These are phyloP conservation scores for Luidia sarsii DNA, from an alignment of 53 echinoderm and acorn worm genomes.

Conservation along the genomic window DNA sequence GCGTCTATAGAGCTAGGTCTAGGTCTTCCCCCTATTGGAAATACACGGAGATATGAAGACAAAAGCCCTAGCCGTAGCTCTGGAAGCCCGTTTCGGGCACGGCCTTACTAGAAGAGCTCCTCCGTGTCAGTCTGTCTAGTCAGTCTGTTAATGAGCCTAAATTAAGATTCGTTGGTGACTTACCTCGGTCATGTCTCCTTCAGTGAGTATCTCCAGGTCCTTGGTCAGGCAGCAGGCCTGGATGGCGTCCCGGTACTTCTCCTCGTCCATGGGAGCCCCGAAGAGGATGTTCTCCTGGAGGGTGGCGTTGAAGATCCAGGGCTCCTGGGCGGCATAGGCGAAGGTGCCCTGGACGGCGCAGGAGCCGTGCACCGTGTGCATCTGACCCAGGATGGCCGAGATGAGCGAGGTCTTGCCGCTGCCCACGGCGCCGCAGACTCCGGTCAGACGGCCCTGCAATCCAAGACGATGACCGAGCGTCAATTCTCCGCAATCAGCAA, in stretches of 20 bases:
- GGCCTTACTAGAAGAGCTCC: too few species aligned
- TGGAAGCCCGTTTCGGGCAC: too few species aligned
- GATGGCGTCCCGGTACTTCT: constrained; percentile 69
- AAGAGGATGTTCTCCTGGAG: constrained; percentile 94
- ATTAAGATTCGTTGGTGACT: not conserved
- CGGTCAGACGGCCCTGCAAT: constrained; percentile 88
- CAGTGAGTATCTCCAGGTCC: constrained; percentile 86
- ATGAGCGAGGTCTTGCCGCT: constrained; percentile 91
- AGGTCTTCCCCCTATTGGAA: too few species aligned
- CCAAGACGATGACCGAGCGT: too few species aligned
- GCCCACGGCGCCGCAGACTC: constrained; percentile 90
- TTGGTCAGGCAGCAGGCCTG: constrained; percentile 74
- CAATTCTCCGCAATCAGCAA: too few species aligned
- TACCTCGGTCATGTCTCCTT: constrained; percentile 96
- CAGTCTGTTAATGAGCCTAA: too few species aligned
- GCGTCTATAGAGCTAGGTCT: too few species aligned
- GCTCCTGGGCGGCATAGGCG: constrained; percentile 94
- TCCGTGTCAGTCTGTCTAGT: too few species aligned
- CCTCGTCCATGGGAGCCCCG: constrained; percentile 74
- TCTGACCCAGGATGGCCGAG: constrained; percentile 84
- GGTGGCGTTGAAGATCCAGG: constrained; percentile 97
- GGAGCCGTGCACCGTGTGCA: constrained; percentile 84
- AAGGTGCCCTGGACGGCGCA: constrained; percentile 71
- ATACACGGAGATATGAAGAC: too few species aligned
- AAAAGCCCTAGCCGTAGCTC: too few species aligned